phyloP scores from a whole-genome alignment of 2,113 vertebrate species.

The Siniperca knerii region DNA sequence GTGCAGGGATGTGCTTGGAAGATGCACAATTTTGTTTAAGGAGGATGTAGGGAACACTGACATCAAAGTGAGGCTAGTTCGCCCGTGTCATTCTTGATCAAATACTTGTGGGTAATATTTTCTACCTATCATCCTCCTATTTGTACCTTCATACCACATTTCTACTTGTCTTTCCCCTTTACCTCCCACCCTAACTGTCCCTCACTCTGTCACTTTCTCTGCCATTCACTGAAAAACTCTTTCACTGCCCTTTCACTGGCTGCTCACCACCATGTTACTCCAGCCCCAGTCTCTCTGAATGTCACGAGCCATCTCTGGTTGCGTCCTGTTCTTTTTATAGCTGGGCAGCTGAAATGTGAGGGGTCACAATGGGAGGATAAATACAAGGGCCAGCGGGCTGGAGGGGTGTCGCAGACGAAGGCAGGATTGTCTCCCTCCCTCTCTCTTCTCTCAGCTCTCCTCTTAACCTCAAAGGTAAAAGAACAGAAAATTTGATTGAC shows the following conservation, averaged over 20 bases:
- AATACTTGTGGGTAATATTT: neutral
- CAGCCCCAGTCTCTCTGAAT: conserved; percentile 73
- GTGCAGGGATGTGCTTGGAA: neutral
- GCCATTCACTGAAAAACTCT: conserved; percentile 58
- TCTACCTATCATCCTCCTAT: neutral
- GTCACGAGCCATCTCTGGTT: conserved; percentile 83
- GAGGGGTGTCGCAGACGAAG: conserved; percentile 75
- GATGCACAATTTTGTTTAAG: neutral
- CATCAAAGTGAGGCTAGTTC: neutral
- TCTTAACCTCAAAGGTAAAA: conserved; percentile 82
- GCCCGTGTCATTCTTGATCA: neutral
- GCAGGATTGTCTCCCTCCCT: conserved; percentile 71
- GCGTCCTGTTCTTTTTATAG: conserved; percentile 84
- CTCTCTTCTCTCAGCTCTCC: conserved; percentile 75
- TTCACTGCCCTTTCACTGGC: conserved; percentile 72
- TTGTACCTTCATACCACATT: neutral
- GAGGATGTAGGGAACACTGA: neutral
- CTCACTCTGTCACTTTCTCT: conserved; percentile 28
- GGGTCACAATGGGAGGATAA: conserved; percentile 86
- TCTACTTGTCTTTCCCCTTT: neutral
- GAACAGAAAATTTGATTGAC: neutral
- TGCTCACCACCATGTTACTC: conserved; percentile 55
- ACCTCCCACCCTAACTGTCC: neutral
- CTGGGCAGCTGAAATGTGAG: conserved; percentile 84
- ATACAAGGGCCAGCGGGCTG: conserved; percentile 70